Evolutionary conservation across 2,888 invertebrate species (phyloP).

Genomic region (Drosophila kanekoi): DNA sequence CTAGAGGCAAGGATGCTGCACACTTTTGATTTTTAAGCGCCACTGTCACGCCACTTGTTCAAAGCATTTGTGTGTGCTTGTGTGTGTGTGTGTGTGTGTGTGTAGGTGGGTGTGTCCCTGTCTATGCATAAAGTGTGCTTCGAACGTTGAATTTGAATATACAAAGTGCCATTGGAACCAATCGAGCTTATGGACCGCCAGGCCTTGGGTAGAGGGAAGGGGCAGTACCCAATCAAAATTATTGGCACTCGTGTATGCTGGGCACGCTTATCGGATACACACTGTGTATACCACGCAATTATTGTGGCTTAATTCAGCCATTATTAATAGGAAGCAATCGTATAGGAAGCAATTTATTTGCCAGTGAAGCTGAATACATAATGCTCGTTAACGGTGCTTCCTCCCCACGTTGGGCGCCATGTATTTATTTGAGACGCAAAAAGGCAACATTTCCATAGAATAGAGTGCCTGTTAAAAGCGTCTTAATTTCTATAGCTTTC

Average conservation of each 20-base stretch:
- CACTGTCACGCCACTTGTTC: slow-evolving; percentile 34
- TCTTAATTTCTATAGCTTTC: slow-evolving; percentile 13
- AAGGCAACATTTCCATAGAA: background rate
- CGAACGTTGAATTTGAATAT: slow-evolving; percentile 37
- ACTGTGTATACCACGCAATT: slow-evolving; percentile 37
- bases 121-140: slow-evolving; percentile 30
- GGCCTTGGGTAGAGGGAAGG: too few relatives aligned
- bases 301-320: slow-evolving; percentile 56
- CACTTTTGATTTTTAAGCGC: slow-evolving; percentile 58
- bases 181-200: slow-evolving; percentile 25
- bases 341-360: slow-evolving; percentile 39
- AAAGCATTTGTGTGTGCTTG: background rate
- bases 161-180: slow-evolving; percentile 38
- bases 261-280: slow-evolving; percentile 45
- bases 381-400: slow-evolving; percentile 35
- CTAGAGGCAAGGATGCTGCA: slow-evolving; percentile 53
- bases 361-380: slow-evolving; percentile 32
- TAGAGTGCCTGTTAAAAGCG: background rate
- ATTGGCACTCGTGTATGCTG: slow-evolving; percentile 44
- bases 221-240: slow-evolving; percentile 45
- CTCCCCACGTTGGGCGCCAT: slow-evolving; percentile 21
- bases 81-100: slow-evolving; percentile 4
- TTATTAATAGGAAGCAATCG: slow-evolving; percentile 55
- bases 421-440: slow-evolving; percentile 1
- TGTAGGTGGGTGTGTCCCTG: slow-evolving; percentile 7